Percentiles rank a stretch among this genome's conserved stretches.
Conservation (phyloP, 2,113 vertebrate genomes). For the Ranitomeya variabilis region DNA sequence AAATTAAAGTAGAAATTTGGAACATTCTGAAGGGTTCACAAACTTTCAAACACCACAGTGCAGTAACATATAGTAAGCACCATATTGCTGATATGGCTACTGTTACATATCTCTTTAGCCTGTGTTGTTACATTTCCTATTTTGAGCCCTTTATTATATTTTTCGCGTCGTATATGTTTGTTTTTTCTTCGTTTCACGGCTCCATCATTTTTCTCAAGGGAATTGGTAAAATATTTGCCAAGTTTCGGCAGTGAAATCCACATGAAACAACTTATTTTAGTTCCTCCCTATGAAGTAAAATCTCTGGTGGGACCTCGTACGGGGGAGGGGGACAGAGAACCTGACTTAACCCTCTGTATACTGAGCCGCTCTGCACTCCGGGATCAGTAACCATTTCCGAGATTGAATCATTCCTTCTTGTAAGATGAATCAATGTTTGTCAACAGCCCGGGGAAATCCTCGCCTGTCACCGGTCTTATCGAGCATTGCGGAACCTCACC, state of each 20-base stretch:
- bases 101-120: neutral
- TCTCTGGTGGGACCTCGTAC: neutral
- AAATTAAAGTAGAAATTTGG: no score
- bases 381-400: neutral
- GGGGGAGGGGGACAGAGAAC: neutral
- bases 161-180: neutral
- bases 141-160: neutral
- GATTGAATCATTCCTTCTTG: neutral
- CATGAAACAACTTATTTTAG: neutral
- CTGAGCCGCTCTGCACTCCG: neutral
- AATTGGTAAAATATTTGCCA: neutral
- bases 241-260: neutral
- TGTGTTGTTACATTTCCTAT: neutral
- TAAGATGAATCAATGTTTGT: conserved; percentile 11
- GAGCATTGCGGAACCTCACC: neutral
- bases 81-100: no score
- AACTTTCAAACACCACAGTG: no score
- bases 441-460: neutral
- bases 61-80: no score
- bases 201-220: neutral
- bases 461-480: neutral
- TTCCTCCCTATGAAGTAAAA: neutral
- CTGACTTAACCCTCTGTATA: neutral
- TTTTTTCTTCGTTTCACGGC: no score
- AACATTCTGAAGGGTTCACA: no score